A percentile compares a stretch with the other conserved stretches of the same genome.
phyloP scores from a whole-genome alignment of 2,888 invertebrate genomes.

The Meiosimyza platycephala region DNA sequence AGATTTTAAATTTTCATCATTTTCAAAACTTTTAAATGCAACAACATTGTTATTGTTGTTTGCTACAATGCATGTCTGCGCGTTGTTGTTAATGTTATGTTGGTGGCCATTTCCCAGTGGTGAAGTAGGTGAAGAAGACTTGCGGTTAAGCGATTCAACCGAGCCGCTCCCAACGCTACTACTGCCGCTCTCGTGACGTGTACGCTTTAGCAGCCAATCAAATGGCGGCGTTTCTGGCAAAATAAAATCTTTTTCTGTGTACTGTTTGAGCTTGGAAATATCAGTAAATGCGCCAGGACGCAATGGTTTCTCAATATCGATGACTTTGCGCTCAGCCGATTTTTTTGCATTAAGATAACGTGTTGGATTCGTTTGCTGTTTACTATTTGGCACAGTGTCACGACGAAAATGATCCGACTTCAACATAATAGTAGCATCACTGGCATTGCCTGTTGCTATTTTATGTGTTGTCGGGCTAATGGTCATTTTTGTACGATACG shows the following conservation, averaged over 20 bases:
- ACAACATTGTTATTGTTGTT: slow-evolving; percentile 51
- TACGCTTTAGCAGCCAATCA: slow-evolving; percentile 68
- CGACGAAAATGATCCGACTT: slow-evolving; percentile 92
- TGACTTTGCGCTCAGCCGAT: slow-evolving; percentile 73
- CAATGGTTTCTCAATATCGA: slow-evolving; percentile 78
- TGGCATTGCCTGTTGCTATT: slow-evolving; percentile 47
- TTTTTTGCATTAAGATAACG: slow-evolving; percentile 68
- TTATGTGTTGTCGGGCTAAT: slow-evolving; percentile 86
- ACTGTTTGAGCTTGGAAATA: slow-evolving; percentile 72
- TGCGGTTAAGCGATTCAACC: slow-evolving; percentile 57
- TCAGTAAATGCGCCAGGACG: slow-evolving; percentile 84
- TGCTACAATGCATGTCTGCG: slow-evolving; percentile 18
- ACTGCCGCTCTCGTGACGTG: slow-evolving; percentile 55
- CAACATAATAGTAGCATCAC: slow-evolving; percentile 79
- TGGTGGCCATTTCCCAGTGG: slow-evolving; percentile 47
- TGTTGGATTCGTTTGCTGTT: slow-evolving; percentile 61
- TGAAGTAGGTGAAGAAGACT: slow-evolving; percentile 52
- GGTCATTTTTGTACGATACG: slow-evolving; percentile 92
- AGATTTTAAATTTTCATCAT: slow-evolving; percentile 46
- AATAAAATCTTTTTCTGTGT: slow-evolving; percentile 70
- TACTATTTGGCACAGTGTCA: slow-evolving; percentile 48
- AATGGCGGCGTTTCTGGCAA: slow-evolving; percentile 76
- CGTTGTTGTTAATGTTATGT: slow-evolving; percentile 43
- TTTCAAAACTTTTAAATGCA: slow-evolving; percentile 59
- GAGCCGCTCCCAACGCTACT: slow-evolving; percentile 51